Base-by-base conservation (phyloP, 2,797 vertebrate genomes). In the Sitta carolinensis region DNA sequence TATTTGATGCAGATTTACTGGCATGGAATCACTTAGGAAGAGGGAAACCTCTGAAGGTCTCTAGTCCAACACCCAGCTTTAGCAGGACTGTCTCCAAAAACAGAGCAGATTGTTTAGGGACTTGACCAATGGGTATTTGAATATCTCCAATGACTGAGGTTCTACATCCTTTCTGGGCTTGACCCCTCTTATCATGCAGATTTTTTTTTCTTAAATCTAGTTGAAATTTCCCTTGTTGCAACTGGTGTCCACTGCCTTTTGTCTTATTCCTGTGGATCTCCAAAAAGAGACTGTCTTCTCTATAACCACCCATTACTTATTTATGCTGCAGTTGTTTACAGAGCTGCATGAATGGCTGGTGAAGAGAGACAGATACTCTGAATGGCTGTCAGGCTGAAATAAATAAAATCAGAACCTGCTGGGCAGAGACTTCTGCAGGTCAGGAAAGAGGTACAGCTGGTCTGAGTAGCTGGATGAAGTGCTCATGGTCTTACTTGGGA, bases 331-430 rank as follows among this genome's bases (percentile, higher is more conserved):
- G 66, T 59, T 86, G 45, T 77, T 90, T 88, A 70, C 48, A 84
- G 52, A 90, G 40, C 52, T 70, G 25, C 26, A 17, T 36, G 57
- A 93, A 80, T 70, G 40, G 12, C 48, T 86, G 69, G 50, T 79
- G 67, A 87, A 89, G 67, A 86, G 22, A 89, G 54, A 72, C 34
- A 77, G 20, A n/a, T 72, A 42, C 21, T 81, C 62, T 66, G 54
- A 94, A 69, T 1, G 72, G 70, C 32, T 82, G 63, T 79, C 43
- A 87, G 36, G 11, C 14, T 72, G 43, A 81, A 72, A 38, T 50
- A 54, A 89, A 68, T 64, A 75, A 87, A 93, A 75, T n/a, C n/a
- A 90, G 79, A 92, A 92, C 26, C 55, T 77, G 45, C 40, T 91
- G 84, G 42, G 36, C 43, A 78, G 40, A 82, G 59, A 54, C 12